phyloP scores from a whole-genome alignment of 2,888 invertebrate species.

The Hylaea fasciaria region DNA sequence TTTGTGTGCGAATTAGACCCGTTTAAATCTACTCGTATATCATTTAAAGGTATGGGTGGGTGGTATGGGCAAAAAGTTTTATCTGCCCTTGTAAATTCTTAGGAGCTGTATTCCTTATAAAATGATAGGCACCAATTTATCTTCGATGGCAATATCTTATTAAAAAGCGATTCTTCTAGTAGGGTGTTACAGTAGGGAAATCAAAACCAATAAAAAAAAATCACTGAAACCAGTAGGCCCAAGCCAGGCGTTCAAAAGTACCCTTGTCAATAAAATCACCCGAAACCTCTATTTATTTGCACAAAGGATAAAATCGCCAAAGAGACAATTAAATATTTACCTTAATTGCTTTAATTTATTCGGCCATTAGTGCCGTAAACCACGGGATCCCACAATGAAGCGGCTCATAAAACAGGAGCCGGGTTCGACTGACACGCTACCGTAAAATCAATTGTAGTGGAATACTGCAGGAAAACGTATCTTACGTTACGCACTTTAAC shows the following conservation, averaged over 20 bases:
- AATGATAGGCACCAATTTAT: no score
- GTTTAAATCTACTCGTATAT: no score
- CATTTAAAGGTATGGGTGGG: no score
- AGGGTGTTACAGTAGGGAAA: no score
- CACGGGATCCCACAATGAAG: slow-evolving; percentile 32
- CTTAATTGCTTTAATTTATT: slow-evolving; percentile 37
- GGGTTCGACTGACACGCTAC: slow-evolving; percentile 15
- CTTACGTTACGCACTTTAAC: not conserved
- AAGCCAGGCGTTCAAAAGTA: slow-evolving; percentile 3
- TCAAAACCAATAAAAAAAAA: no score
- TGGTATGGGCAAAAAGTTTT: no score
- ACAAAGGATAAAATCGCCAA: slow-evolving; percentile 29
- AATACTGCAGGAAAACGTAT: not conserved
- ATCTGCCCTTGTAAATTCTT: no score
- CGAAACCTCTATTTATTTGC: slow-evolving; percentile 25
- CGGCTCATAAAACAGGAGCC: slow-evolving; percentile 22
- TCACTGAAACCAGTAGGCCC: no score
- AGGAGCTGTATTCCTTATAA: no score
- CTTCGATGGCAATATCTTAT: no score
- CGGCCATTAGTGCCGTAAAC: slow-evolving; percentile 33
- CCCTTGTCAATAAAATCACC: slow-evolving; percentile 18
- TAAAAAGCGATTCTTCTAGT: no score
- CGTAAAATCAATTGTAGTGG: slow-evolving; percentile 13
- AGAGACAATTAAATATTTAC: slow-evolving; percentile 36
- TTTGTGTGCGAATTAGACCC: no score